Evolutionary conservation across 2,888 invertebrate genomes (phyloP), one percentile per base, ranked within the genome.

Genomic region (Ochropacha duplaris): DNA sequence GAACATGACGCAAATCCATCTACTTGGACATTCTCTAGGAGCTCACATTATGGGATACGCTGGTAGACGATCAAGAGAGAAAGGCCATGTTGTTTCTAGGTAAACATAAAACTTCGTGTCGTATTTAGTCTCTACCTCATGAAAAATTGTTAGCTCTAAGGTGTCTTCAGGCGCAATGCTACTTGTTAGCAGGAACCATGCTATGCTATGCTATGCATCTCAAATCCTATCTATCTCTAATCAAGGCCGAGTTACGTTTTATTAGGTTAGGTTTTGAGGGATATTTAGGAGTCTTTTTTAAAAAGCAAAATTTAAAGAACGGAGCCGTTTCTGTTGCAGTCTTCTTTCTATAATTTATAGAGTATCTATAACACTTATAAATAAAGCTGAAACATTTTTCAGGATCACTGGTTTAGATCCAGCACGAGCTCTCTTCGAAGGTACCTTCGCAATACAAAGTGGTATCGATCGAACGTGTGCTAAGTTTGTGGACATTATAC

Each of bases 401-500:
- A 94, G 94, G 69, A 94, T 94, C 62, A 93, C 94, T 2, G 94
- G 93, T 0, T 70, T 94, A 57, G 94, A 94, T 66, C 94, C 94
- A 9, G 94, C 94, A 0, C 88, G 94, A 51, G 93, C 94, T 0
- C 76, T 93, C 2, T 94, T 94, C 69, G 94, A 94, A 65, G 94
- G 94, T 49, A 70, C 83, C 0, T 76, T 88, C 9, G 68, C 81
- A 0, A 24, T 88, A 0, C 68, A 76, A 12, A 68, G 57, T 1
- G 87, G 85, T 0, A 67, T 94, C 22, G 93, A 87, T 66, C 86
- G 90, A 14, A 87, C 87, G 0, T 94, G 94, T 72, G 94, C 94
- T 0, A 85, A 84, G 55, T 94, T 94, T 61, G 94, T 94, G 50
- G 94, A 95, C 82, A 94, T 96, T 34, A 94, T 96, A 54, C 96